Evolutionary conservation across 2,888 invertebrate genomes (phyloP), one percentile per base, ranked within the genome.

Genomic region (Neoscelio sp.): DNA sequence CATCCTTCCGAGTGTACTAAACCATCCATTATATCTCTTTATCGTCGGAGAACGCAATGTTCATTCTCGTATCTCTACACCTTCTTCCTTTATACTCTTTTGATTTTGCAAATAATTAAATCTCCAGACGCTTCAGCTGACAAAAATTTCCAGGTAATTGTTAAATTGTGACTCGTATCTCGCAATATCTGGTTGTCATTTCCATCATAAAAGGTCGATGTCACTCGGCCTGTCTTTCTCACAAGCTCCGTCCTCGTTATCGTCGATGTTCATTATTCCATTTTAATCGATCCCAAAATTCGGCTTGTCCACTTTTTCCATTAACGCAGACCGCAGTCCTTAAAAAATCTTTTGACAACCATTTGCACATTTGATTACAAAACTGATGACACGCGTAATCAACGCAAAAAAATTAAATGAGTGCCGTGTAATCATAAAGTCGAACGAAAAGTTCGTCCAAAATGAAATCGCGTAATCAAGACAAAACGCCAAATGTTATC

Each of bases 201-300:
- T 15, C 10, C 28, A 38, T 56, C 4, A 23, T 4, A 46, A 44
- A 42, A 42, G 46, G 13, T 30, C 30, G 38, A 10, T 4, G 44
- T 42, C 52, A 23, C 26, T 65, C 52, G 20, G n/a, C n/a, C n/a
- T n/a, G n/a, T 42, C 20, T 20, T 12, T 44, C 33, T 54, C 35
- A 15, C 38, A 12, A 35, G 2, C 12, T 12, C 2, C 6, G 13
- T 15, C 20, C 33, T 44, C 28, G 64, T 65, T 65, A 54, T 65
- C 44, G n/a, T 23, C 42, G 52, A 33, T 44, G 46, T 54, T 67
- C 44, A 44, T 67, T 54, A 54, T 23, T 20, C 15, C 13, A 30
- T 18, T 50, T 40, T 35, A 60, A 44, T 33, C 30, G 3, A 4
- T n/a, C n/a, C 2, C 23, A 7, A 42, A 58, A 58, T 58, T 58